These are phyloP conservation scores for Ypsolopha sequella DNA, from an alignment of 2,888 invertebrate genomes.

Conservation along the genomic window DNA sequence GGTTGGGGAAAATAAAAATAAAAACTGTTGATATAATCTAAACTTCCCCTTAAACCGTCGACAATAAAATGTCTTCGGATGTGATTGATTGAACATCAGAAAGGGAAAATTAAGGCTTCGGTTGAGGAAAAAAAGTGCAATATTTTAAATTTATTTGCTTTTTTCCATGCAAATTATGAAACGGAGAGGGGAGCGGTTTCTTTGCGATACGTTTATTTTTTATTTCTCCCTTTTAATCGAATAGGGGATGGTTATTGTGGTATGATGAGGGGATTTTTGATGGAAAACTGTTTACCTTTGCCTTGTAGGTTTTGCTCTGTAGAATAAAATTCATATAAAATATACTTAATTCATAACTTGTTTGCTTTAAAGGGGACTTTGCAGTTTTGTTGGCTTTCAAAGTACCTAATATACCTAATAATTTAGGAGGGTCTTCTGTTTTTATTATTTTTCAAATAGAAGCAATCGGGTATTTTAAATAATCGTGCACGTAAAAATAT, in stretches of 20 bases:
- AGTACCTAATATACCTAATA: not conserved
- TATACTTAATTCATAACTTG: constrained; percentile 15
- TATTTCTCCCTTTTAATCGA: constrained; percentile 48
- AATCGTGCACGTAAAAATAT: too few species aligned
- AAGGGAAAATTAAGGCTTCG: constrained; percentile 54
- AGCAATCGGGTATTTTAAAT: too few species aligned
- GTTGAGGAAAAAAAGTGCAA: constrained; percentile 22
- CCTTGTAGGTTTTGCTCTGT: constrained; percentile 11
- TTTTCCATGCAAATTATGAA: constrained; percentile 66
- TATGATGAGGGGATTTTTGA: constrained; percentile 23
- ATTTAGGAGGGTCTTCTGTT: constrained; percentile 12
- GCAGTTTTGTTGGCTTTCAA: not conserved
- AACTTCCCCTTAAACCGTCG: not conserved
- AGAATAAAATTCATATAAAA: not conserved
- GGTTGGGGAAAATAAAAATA: not conserved
- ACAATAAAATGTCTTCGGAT: constrained; percentile 2
- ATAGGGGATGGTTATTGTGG: constrained; percentile 50
- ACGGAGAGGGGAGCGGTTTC: constrained; percentile 45
- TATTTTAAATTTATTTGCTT: constrained; percentile 68
- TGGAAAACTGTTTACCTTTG: constrained; percentile 43
- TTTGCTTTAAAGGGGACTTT: constrained; percentile 12
- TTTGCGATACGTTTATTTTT: constrained; percentile 11
- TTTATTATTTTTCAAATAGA: constrained; percentile 10
- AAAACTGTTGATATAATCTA: too few species aligned
- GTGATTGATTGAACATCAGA: constrained; percentile 19